These are phyloP conservation scores for Nebria salina DNA, from an alignment of 2,888 invertebrate genomes.

Conservation along the genomic window DNA sequence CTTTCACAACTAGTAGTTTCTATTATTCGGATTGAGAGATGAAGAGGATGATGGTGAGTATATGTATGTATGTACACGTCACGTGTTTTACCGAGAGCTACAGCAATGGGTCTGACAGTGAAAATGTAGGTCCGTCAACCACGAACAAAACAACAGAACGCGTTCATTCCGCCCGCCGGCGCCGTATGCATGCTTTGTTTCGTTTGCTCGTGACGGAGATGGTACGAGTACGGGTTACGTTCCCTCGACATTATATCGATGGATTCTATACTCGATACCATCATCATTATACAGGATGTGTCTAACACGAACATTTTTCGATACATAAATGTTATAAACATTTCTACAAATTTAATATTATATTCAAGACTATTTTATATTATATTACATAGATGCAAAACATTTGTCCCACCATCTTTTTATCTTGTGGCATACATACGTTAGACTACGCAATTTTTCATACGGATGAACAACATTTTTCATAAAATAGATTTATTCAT, in stretches of 20 bases:
- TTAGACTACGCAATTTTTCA: not conserved
- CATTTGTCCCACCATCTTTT: not conserved
- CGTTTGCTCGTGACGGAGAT: slow-evolving; percentile 1
- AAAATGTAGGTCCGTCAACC: slow-evolving; percentile 7
- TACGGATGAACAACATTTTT: not conserved
- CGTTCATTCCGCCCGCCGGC: not conserved
- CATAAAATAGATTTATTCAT: not conserved
- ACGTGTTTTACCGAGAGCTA: not conserved
- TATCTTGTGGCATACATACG: not conserved
- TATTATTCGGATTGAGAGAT: not conserved
- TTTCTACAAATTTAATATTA: too few relatives aligned
- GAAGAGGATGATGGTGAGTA: slow-evolving; percentile 2
- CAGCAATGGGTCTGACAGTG: not conserved
- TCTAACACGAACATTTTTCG: not conserved
- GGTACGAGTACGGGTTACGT: not conserved
- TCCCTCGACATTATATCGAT: not conserved
- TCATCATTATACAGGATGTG: not conserved
- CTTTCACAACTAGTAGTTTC: not conserved
- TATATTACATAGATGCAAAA: too few relatives aligned
- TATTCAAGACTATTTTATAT: too few relatives aligned
- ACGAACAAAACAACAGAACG: slow-evolving; percentile 11
- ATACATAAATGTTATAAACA: too few relatives aligned
- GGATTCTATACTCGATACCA: not conserved
- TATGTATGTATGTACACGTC: slow-evolving; percentile 14
- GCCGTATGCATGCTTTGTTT: slow-evolving; percentile 3